These are phyloP conservation scores for Mechanitis mazaeus DNA, from an alignment of 2,888 invertebrate genomes.

Conservation along the genomic window DNA sequence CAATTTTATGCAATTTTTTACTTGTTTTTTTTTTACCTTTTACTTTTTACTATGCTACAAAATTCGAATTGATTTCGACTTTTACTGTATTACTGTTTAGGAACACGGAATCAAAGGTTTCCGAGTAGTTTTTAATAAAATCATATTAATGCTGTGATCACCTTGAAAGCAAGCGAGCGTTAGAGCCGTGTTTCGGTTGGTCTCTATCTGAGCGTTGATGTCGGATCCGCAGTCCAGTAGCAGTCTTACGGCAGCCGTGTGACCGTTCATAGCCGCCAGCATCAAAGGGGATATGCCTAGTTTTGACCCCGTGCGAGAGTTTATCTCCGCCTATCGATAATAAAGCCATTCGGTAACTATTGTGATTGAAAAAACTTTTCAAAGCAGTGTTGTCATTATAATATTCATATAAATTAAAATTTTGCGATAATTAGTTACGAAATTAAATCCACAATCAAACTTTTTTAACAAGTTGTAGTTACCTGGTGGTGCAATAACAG, in stretches of 20 bases:
- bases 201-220: conserved; percentile 99
- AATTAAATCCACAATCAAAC: no score
- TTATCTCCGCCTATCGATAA: conserved; percentile 88
- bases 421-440: no score
- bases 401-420: no score
- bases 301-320: conserved; percentile 97
- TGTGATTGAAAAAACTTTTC: no score
- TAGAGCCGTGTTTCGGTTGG: conserved; percentile 98
- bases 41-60: no score
- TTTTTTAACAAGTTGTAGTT: background rate
- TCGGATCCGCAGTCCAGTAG: conserved; percentile 98
- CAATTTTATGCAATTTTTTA: no score
- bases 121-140: no score
- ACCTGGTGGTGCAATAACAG: conserved; percentile 91
- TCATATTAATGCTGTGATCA: conserved; percentile 10
- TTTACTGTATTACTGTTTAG: no score
- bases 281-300: conserved; percentile 98
- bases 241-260: conserved; percentile 91
- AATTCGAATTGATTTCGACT: no score
- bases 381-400: no score
- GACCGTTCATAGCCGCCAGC: conserved; percentile 99
- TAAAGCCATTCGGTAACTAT: background rate
- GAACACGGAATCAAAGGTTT: no score
- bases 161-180: conserved; percentile 99
- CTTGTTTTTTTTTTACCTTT: no score